phyloP scores from a whole-genome alignment of 2,113 vertebrate genomes.

The Passer montanus region DNA sequence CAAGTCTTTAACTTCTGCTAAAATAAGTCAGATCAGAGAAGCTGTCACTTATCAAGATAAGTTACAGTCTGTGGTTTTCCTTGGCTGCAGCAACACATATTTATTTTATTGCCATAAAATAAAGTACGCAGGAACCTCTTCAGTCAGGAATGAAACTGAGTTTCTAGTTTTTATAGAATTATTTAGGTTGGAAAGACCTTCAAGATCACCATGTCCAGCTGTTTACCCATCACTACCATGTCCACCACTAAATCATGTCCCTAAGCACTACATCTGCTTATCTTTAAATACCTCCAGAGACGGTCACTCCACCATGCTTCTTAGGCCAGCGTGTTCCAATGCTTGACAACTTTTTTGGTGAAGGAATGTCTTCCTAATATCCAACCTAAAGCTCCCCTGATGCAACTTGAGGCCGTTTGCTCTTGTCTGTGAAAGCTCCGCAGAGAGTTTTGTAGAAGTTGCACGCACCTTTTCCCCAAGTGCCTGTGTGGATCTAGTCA shows the following conservation, averaged over 20 bases:
- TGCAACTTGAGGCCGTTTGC: neutral
- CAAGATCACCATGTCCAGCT: neutral
- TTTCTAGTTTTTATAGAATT: neutral
- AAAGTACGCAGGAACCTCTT: neutral
- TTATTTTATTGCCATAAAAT: neutral
- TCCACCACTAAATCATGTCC: neutral
- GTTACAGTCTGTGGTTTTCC: neutral
- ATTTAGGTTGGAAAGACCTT: neutral
- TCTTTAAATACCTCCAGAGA: neutral
- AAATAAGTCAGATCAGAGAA: neutral
- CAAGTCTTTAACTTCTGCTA: neutral
- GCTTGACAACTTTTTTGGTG: neutral
- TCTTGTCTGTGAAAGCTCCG: conserved; percentile 39
- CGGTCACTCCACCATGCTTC: accelerated
- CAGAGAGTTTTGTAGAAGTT: conserved; percentile 41
- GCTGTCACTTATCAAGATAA: neutral
- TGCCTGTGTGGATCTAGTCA: conserved; percentile 32
- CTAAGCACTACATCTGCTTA: neutral
- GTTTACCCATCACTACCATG: neutral
- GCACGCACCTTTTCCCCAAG: conserved; percentile 8
- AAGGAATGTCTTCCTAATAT: neutral
- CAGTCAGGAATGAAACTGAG: neutral
- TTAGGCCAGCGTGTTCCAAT: accelerated
- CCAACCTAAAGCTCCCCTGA: neutral
- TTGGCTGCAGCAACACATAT: neutral